Base-by-base conservation (phyloP, 2,797 vertebrate genomes). In the Etheostoma perlongum region DNA sequence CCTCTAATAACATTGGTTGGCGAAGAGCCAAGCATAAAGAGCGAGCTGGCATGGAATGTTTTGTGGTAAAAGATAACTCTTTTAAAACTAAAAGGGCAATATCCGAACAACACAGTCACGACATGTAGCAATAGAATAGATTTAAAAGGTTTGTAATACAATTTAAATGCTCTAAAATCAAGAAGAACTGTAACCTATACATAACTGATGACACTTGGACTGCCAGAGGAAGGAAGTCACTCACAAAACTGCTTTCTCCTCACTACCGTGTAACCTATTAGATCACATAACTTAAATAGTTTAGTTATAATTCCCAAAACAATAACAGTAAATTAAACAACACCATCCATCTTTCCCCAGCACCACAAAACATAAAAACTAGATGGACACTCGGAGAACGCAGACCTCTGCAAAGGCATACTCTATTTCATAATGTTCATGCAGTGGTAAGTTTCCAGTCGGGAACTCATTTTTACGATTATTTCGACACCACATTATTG, bases 1-100 rank as follows among this genome's bases (percentile, higher is more conserved):
- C 87, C 85, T 87, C 52, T 30, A 76, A 66, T 86, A 86, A 85
- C 88, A 88, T 84, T 54, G 67, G 65, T 16, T 87, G 89, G 89
- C 79, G 0, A 8, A 16, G 51, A 67, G 87, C 89, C 89, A 91
- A 79, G 71, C 67, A 42, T 63, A 46, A 78, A 85, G 72, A 33
- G 72, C 14, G 10, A 76, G 77, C 60, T 13, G 46, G 69, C 54
- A 59, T 1, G 36, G 21, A 42, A 53, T 18, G 54, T 52, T 76
- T 53, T 61, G 79, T 74, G 84, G 72, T 47, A 60, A 72, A 76
- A 83, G 74, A 83, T 85, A 67, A 82, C 78, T 87, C 49, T 84
- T 83, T 83, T 69, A 57, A 80, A 87, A 89, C 64, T 76, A 53
- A 40, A 40, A 54, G 70, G 78, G 68, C 76, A 66, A 80, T 76